Percentiles rank a stretch among this genome's conserved stretches.
phyloP scores from a whole-genome alignment of 2,888 invertebrate genomes.

The Lottia gigantea region DNA sequence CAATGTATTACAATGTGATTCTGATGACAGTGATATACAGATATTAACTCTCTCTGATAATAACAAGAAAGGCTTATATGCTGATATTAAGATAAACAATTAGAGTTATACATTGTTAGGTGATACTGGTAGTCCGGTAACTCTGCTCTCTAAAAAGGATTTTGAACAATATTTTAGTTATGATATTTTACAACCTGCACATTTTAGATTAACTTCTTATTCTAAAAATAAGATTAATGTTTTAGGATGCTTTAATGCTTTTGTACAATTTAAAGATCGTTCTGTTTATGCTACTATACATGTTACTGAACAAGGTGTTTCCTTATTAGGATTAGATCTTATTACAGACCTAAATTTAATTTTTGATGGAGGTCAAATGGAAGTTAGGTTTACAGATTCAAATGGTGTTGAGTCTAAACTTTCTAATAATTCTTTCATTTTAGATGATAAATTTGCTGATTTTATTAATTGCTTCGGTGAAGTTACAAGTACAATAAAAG shows the following conservation, averaged over 20 bases:
- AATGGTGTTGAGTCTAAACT: background rate
- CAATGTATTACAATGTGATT: background rate
- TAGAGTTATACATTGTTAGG: no score
- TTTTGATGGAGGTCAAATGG: background rate
- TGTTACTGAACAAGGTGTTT: background rate
- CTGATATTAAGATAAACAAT: no score
- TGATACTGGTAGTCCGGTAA: no score
- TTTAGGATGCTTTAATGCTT: background rate
- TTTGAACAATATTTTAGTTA: no score
- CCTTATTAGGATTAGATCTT: background rate
- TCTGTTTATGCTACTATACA: background rate
- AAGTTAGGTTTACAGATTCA: background rate
- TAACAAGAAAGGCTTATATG: background rate
- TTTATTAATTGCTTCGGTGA: background rate
- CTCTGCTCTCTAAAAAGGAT: no score
- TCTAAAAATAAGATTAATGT: background rate
- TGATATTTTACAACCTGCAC: background rate
- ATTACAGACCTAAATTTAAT: background rate
- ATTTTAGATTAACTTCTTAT: no score
- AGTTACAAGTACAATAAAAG: background rate
- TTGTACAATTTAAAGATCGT: background rate
- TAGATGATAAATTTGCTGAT: no score
- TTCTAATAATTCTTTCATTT: no score
- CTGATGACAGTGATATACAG: constrained; percentile 5
- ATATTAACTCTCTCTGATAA: background rate